Conservation (phyloP, 1,140 invertebrate species). For the Antheraea mylitta region DNA sequence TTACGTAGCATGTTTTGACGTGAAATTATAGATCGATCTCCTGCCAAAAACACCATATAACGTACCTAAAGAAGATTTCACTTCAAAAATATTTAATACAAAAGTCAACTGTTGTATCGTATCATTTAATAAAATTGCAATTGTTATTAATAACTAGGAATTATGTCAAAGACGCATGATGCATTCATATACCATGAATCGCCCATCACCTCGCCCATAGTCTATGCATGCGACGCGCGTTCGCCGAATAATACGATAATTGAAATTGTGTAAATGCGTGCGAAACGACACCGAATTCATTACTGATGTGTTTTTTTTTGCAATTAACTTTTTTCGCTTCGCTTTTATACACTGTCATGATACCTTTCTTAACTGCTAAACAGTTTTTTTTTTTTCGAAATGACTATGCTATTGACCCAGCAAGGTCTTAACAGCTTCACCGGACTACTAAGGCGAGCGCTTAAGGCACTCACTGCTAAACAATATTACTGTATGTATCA, state of each 20-base stretch:
- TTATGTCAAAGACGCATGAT: constrained; percentile 12
- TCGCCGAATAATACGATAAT: constrained; percentile 70
- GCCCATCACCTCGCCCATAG: constrained; percentile 22
- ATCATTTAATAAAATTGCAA: neutral
- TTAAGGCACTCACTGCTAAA: too few species aligned
- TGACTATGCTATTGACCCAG: too few species aligned
- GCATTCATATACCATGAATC: constrained; percentile 21
- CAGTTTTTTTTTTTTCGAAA: too few species aligned
- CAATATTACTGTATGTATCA: too few species aligned
- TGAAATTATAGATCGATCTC: too few species aligned
- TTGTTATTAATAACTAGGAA: neutral
- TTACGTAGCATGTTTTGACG: too few species aligned
- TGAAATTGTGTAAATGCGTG: constrained; percentile 78
- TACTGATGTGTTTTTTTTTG: constrained; percentile 56
- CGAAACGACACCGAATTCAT: constrained; percentile 71
- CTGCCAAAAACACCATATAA: too few species aligned
- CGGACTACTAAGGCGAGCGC: too few species aligned
- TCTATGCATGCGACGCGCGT: constrained; percentile 13
- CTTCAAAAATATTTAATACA: too few species aligned
- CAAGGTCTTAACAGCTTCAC: too few species aligned
- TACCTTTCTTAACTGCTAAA: constrained; percentile 57
- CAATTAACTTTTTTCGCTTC: constrained; percentile 42
- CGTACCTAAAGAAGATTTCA: too few species aligned
- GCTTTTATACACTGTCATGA: constrained; percentile 50
- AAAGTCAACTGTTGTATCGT: too few species aligned